Evolutionary conservation across 2,113 vertebrate species (phyloP), one percentile per base, ranked within the genome.

Genomic region (Pipra filicauda): DNA sequence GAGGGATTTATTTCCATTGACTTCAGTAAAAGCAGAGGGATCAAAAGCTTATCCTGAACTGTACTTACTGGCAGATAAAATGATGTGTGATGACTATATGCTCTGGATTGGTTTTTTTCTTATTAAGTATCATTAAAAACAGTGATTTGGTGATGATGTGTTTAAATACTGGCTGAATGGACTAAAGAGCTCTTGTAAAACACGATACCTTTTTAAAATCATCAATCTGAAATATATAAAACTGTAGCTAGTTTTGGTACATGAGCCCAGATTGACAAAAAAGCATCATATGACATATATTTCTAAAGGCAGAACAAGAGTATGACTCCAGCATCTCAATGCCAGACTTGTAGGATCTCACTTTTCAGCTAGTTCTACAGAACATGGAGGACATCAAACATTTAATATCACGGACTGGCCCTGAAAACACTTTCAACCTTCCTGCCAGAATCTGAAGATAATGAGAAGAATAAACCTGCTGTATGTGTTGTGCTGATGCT

Each of bases 11-110:
- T 95, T 89, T 88, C 30, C 27, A 22, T 44, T 85, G 16, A 83
- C 85, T 93, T 93, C 44, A 77, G 37, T 69, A 64, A 58, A 84
- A 87, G 54, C 2, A 61, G 41, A 72, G 2, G 4, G 62, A 94
- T 86, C 41, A 95, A 92, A 86, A 89, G 35, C 59, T 95, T 88
- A 92, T 85, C 41, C 44, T 81, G 65, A 86, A 61, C 22, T 73
- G 15, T 91, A n/a, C 57, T 85, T 85, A 85, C 43, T 78, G 52
- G 26, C 33, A 81, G 80, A 51, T 89, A 74, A 83, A 94, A 71
- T 2, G 6, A 35, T 70, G 5, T 55, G 19, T 67, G 35, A 72
- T 74, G 55, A 62, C 21, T 80, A 5, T 66, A 31, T 81, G 35
- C 12, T 64, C 46, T 73, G 24, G 35, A 12, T 28, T 7, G 16